Evolutionary conservation across 2,113 vertebrate species (phyloP).

Genomic region (Bungarus multicinctus): DNA sequence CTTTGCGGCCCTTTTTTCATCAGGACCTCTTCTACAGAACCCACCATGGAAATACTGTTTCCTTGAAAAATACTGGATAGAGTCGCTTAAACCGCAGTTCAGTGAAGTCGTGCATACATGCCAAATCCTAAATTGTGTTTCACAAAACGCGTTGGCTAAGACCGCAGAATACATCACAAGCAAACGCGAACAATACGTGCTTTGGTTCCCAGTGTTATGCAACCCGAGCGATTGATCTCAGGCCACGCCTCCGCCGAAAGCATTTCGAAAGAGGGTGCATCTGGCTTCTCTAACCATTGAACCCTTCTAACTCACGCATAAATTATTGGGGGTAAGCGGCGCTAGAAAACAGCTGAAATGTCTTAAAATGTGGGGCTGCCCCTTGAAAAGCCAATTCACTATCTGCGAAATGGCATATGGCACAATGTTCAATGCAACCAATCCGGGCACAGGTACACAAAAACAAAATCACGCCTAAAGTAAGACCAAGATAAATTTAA

Average conservation of each 20-base stretch:
- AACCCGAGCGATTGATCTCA: neutral
- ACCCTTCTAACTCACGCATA: neutral
- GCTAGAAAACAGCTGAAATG: neutral
- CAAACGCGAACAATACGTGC: neutral
- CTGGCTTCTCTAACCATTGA: neutral
- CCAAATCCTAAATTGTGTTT: neutral
- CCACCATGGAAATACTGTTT: neutral
- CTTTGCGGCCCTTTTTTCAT: neutral
- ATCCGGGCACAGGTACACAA: neutral
- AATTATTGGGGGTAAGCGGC: neutral
- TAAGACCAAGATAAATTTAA: neutral
- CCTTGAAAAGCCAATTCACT: neutral
- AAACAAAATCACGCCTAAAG: neutral
- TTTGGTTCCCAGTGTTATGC: neutral
- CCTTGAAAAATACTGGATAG: neutral
- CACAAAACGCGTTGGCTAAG: neutral
- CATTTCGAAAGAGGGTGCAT: neutral
- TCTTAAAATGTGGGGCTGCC: neutral
- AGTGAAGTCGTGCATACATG: neutral
- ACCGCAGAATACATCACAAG: neutral
- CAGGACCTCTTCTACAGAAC: neutral
- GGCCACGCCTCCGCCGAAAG: neutral
- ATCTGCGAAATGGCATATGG: neutral
- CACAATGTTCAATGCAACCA: neutral
- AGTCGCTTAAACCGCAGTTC: neutral